Percentiles rank a stretch among this genome's conserved stretches.
These are phyloP conservation scores for Manis pentadactyla DNA, from an alignment of 2,797 vertebrate species.

Conservation along the genomic window DNA sequence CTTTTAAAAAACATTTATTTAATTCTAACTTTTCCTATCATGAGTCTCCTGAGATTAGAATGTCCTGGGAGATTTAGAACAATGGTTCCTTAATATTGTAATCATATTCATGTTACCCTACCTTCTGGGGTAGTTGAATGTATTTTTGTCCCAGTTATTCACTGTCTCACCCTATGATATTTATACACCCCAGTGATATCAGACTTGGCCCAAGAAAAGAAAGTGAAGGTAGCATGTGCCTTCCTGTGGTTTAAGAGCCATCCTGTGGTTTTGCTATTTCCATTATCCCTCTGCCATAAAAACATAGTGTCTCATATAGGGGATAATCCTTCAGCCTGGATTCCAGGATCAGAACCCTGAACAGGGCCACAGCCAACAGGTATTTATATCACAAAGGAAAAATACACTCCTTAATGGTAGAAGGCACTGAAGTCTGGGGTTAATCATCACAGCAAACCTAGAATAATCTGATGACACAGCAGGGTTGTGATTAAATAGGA, in stretches of 20 bases:
- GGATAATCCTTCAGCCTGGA: not conserved
- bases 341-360: not conserved
- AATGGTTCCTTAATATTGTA: not conserved
- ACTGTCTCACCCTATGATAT: not conserved
- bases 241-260: not conserved
- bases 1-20: not conserved
- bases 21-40: conserved; percentile 4
- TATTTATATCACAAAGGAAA: not conserved
- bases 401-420: not conserved
- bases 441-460: not conserved
- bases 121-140: not conserved
- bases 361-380: not conserved
- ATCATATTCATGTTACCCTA: not conserved
- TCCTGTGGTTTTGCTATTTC: not conserved
- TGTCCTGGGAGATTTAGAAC: not conserved
- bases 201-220: not conserved
- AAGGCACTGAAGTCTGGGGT: not conserved
- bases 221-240: not conserved
- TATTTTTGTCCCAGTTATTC: not conserved
- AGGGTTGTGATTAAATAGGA: not conserved
- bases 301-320: not conserved
- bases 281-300: not conserved
- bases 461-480: not conserved
- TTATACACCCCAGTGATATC: not conserved
- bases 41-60: conserved; percentile 11